phyloP scores from a whole-genome alignment of 2,113 vertebrate genomes.

The Trogon surrucura region DNA sequence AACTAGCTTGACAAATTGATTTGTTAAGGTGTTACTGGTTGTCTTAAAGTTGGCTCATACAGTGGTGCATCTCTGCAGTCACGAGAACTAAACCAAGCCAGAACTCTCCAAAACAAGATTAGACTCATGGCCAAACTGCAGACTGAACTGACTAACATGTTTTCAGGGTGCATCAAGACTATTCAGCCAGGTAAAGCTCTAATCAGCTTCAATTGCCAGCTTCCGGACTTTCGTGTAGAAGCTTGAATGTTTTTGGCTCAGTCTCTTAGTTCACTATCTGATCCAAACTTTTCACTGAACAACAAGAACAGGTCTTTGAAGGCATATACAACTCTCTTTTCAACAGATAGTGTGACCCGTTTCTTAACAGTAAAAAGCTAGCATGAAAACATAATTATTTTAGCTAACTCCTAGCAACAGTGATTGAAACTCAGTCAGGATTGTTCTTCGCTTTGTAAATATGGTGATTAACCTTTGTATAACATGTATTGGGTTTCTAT shows the following conservation, averaged over 20 bases:
- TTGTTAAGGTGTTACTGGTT: slow-evolving; percentile 29
- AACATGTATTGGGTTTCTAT: slow-evolving; percentile 53
- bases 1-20: slow-evolving; percentile 33
- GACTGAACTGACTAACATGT: background rate
- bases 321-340: background rate
- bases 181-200: slow-evolving; percentile 67
- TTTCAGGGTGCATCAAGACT: slow-evolving; percentile 37
- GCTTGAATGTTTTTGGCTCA: slow-evolving; percentile 35
- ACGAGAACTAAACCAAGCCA: slow-evolving; percentile 58
- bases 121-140: slow-evolving; percentile 59
- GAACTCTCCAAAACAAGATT: slow-evolving; percentile 62
- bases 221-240: slow-evolving; percentile 39
- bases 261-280: slow-evolving; percentile 45
- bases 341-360: background rate
- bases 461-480: slow-evolving; percentile 8
- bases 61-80: slow-evolving; percentile 50
- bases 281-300: slow-evolving; percentile 33
- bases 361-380: slow-evolving; percentile 50
- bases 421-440: slow-evolving; percentile 51
- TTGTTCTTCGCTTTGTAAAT: slow-evolving; percentile 20
- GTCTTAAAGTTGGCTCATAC: slow-evolving; percentile 31
- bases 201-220: slow-evolving; percentile 63
- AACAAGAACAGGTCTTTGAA: background rate
- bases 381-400: slow-evolving; percentile 28
- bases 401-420: slow-evolving; percentile 38